Evolutionary conservation across 2,113 vertebrate genomes (phyloP).

Genomic region (Tonatia bakeri): DNA sequence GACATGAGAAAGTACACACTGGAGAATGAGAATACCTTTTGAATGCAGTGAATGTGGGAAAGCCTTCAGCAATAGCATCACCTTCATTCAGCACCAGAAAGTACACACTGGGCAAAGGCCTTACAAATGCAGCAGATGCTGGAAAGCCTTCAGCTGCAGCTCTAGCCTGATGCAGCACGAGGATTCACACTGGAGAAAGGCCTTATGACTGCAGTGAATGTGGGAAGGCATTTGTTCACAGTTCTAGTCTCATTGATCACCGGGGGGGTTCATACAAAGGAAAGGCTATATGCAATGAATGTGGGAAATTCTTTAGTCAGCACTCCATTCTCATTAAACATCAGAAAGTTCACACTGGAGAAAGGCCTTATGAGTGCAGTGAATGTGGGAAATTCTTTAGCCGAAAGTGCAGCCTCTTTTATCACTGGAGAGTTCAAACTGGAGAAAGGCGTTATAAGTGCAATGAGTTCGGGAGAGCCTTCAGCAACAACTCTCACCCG

Average conservation of each 20-base stretch:
- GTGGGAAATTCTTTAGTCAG: conserved; percentile 41
- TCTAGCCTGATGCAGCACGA: conserved; percentile 23
- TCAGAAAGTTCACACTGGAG: conserved; percentile 34
- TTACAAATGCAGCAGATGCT: conserved; percentile 19
- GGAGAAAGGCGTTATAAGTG: conserved; percentile 25
- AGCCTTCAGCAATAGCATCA: not conserved
- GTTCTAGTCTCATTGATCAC: conserved; percentile 27
- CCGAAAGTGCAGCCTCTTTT: not conserved
- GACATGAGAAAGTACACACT: conserved; percentile 36
- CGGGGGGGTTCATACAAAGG: conserved; percentile 28
- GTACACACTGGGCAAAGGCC: not conserved
- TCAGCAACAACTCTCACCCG: conserved; percentile 24
- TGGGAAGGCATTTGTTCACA: conserved; percentile 35
- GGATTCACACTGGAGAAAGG: conserved; percentile 22
- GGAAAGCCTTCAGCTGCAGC: conserved; percentile 2
- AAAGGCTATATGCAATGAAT: conserved; percentile 21
- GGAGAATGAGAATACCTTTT: conserved; percentile 20
- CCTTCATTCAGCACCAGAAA: conserved; percentile 33
- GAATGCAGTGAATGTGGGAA: conserved; percentile 8
- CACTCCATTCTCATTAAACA: conserved; percentile 31
- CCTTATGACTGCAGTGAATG: conserved; percentile 24
- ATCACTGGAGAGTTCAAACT: conserved; percentile 15
- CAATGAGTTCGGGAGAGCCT: not conserved
- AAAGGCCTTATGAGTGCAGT: conserved; percentile 24
- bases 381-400: conserved; percentile 43